phyloP scores from a whole-genome alignment of 1,140 invertebrate species.

The Periplaneta americana region DNA sequence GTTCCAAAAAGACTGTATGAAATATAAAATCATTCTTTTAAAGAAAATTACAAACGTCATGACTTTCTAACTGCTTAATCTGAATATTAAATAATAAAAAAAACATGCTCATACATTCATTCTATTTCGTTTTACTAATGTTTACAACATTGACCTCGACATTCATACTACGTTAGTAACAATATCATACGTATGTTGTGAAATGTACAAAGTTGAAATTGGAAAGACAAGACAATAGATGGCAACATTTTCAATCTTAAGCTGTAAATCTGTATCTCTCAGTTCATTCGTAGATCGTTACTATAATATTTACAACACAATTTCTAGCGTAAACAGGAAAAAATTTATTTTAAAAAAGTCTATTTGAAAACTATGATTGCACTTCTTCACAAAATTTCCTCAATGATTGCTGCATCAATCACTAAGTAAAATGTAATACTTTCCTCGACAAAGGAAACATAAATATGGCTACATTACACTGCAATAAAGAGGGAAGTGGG shows the following conservation, averaged over 20 bases:
- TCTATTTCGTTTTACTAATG: not conserved
- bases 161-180: not conserved
- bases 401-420: not conserved
- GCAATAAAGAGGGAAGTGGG: not conserved
- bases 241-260: not conserved
- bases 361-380: not conserved
- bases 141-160: not conserved
- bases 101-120: not conserved
- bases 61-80: not conserved
- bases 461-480: not conserved
- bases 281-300: not conserved
- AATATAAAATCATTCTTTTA: not conserved
- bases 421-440: not conserved
- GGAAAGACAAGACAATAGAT: not conserved
- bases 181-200: not conserved
- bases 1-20: not conserved
- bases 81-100: not conserved
- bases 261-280: not conserved
- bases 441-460: not conserved
- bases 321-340: not conserved
- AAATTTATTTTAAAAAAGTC: not conserved
- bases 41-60: not conserved
- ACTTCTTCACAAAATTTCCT: not conserved
- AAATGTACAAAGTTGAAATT: not conserved
- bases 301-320: not conserved